Conservation (phyloP, 2,113 vertebrate genomes). For the Philantomba maxwellii region DNA sequence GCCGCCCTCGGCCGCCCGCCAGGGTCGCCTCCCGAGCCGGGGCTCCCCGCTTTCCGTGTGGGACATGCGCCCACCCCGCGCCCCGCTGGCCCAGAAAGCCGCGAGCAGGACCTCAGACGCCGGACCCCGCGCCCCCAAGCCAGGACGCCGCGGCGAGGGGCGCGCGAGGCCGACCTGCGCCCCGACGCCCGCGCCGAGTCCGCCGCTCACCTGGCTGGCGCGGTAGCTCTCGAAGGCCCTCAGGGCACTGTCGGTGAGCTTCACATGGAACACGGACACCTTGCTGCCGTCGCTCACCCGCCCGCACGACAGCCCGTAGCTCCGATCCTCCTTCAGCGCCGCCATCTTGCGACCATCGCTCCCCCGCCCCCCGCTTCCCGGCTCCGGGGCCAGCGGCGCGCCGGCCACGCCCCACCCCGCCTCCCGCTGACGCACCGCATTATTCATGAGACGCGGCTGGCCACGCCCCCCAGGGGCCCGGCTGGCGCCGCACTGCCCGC, state of each 20-base stretch:
- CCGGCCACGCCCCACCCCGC: constrained; percentile 63
- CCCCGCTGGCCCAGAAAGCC: not conserved
- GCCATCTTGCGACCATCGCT: constrained; percentile 96
- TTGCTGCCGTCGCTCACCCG: constrained; percentile 90
- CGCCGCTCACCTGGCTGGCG: constrained; percentile 85
- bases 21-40: not conserved
- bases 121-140: not conserved
- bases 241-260: constrained; percentile 95
- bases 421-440: constrained; percentile 71
- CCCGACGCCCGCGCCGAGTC: not conserved
- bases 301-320: constrained; percentile 96
- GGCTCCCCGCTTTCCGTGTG: not conserved
- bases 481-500: not conserved
- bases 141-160: not conserved
- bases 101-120: not conserved
- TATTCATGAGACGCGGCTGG: constrained; percentile 77
- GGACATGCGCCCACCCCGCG: not conserved
- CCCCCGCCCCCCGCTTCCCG: constrained; percentile 76
- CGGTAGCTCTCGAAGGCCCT: constrained; percentile 92
- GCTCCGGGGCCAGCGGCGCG: constrained; percentile 68
- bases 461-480: not conserved
- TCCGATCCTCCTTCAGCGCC: constrained; percentile 95
- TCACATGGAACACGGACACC: constrained; percentile 94
- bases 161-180: constrained; percentile 14
- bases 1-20: not conserved